These are phyloP conservation scores for Ptychoptera albimana DNA, from an alignment of 2,888 invertebrate species.

Conservation along the genomic window DNA sequence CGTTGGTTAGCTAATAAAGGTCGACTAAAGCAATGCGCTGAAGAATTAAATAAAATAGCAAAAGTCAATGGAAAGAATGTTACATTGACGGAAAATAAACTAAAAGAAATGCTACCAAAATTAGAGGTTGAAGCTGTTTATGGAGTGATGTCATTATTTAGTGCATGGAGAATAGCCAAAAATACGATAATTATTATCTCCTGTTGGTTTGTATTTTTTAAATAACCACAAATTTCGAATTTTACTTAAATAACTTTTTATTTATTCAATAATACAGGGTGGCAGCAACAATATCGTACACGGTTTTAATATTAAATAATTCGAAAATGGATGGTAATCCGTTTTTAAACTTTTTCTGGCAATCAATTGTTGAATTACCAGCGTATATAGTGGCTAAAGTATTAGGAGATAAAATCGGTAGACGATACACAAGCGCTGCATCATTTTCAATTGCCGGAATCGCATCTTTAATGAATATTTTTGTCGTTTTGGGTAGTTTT, in stretches of 20 bases:
- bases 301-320: conserved; percentile 35
- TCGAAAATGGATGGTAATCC: conserved; percentile 43
- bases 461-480: conserved; percentile 29
- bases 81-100: conserved; percentile 27
- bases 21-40: conserved; percentile 32
- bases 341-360: conserved; percentile 45
- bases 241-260: too few relatives aligned
- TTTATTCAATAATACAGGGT: too few relatives aligned
- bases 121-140: conserved; percentile 28
- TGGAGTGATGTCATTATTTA: conserved; percentile 39
- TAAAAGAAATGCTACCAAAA: conserved; percentile 28
- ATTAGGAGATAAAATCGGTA: too few relatives aligned
- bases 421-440: conserved; percentile 2
- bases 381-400: conserved; percentile 31
- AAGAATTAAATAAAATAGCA: conserved; percentile 37
- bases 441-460: conserved; percentile 29
- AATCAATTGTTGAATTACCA: conserved; percentile 45
- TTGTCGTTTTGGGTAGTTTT: conserved; percentile 18
- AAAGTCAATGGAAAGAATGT: conserved; percentile 34
- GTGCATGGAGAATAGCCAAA: conserved; percentile 35
- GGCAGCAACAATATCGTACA: too few relatives aligned
- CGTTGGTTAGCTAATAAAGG: conserved; percentile 43
- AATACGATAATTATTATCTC: conserved; percentile 37
- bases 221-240: too few relatives aligned
- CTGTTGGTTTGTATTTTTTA: conserved; percentile 28